Evolutionary conservation across 2,797 vertebrate species (phyloP), one percentile per base, ranked within the genome.

Genomic region (Hydrocynus forskahlii): DNA sequence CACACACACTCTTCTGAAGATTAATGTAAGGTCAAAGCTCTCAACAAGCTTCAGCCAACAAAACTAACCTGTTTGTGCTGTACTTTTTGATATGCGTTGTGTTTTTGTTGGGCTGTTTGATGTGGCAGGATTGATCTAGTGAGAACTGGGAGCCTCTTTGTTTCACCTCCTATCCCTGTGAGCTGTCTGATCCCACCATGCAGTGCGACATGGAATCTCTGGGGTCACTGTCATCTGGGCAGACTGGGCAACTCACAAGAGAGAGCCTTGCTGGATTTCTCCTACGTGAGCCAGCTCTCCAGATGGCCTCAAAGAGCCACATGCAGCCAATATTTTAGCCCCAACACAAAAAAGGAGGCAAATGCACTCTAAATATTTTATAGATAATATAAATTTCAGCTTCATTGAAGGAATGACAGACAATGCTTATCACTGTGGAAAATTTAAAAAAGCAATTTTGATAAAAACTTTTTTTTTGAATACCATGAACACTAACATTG

Each of bases 281-380:
- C 93, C 92, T 91, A 84, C 88, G 90, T 92, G 92, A 91, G 91
- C 86, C 81, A 89, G 91, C 92, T 91, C 94, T 94, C 92, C 94
- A 95, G 94, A 95, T 95, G 94, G 94, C 92, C 93, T 94, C 94
- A 95, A 95, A 95, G 92, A 94, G 92, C 91, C 86, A 90, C 90
- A 88, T 88, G 91, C 89, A 89, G 93, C 94, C 93, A 93, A 93
- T 88, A 78, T 92, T 92, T 88, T 91, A 93, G 91, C 88, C 91
- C 90, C 77, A 54, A 80, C 75, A 83, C 62, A 73, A 43, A 80
- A 83, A 86, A 83, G 75, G 66, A 82, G 77, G 83, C 79, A 76
- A 86, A 86, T 76, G 85, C 83, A 80, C 69, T 76, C 60, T 88
- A 86, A 88, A 88, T 88, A 88, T 88, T 88, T 88, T 79, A 88